These are phyloP conservation scores for Echinarachnius parma DNA, from an alignment of 53 echinoderm and acorn worm species.

Conservation along the genomic window DNA sequence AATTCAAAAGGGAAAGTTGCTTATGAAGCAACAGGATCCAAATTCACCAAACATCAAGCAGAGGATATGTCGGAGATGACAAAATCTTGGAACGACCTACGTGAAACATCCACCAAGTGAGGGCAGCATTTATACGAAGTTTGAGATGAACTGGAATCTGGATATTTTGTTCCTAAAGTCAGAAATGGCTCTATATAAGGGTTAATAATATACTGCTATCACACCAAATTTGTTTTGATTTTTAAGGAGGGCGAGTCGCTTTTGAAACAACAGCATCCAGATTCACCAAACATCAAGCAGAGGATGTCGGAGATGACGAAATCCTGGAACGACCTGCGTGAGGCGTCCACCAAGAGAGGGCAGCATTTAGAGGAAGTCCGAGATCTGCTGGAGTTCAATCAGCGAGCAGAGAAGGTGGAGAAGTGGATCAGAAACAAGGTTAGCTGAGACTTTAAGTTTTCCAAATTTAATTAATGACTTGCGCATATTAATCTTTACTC, in stretches of 20 bases:
- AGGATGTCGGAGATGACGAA: conserved; percentile 54
- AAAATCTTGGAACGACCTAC: conserved; percentile 65
- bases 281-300: conserved; percentile 56
- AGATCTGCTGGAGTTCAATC: conserved; percentile 82
- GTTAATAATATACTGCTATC: neutral
- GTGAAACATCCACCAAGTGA: conserved; percentile 64
- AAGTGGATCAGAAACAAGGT: conserved; percentile 92
- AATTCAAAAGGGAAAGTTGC: conserved; percentile 59
- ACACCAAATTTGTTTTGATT: too few species aligned
- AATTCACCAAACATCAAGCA: conserved; percentile 57
- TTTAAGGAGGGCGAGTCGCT: conserved; percentile 62
- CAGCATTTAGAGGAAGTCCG: conserved; percentile 80
- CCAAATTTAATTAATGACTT: too few species aligned
- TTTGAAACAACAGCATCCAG: conserved; percentile 54
- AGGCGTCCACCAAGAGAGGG: conserved; percentile 69
- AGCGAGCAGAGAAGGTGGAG: conserved; percentile 78
- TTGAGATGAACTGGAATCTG: conserved; percentile 77
- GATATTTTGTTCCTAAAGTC: too few species aligned
- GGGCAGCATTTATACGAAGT: conserved; percentile 82
- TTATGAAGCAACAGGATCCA: conserved; percentile 55
- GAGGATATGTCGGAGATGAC: conserved; percentile 57
- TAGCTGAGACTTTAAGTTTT: too few species aligned
- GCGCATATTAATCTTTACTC: too few species aligned
- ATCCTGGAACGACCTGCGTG: conserved; percentile 68
- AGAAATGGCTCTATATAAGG: too few species aligned